These are phyloP conservation scores for Drosophila melanogaster DNA, from an alignment of 1,140 invertebrate genomes.

Conservation along the genomic window DNA sequence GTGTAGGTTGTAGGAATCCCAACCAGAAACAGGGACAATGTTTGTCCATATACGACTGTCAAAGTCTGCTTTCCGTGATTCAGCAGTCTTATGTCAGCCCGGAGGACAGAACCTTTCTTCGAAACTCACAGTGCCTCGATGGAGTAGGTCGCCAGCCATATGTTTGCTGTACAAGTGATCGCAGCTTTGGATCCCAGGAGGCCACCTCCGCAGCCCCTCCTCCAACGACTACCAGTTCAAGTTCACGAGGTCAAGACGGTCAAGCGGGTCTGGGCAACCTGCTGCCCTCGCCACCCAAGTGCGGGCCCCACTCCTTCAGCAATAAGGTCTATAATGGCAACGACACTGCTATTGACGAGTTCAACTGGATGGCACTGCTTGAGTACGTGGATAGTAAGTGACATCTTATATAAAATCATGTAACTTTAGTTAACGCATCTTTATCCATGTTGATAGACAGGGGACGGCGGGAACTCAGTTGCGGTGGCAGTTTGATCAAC, in stretches of 20 bases:
- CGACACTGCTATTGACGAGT: conserved; percentile 85
- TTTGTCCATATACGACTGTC: conserved; percentile 74
- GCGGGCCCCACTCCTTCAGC: conserved; percentile 59
- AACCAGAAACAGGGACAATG: conserved; percentile 63
- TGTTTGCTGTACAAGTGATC: conserved; percentile 74
- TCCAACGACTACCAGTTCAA: conserved; percentile 16
- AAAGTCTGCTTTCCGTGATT: conserved; percentile 49
- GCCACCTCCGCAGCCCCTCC: conserved; percentile 9
- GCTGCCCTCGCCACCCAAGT: conserved; percentile 62
- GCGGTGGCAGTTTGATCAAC: conserved; percentile 87
- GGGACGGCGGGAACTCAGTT: conserved; percentile 84
- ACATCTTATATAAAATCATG: not conserved
- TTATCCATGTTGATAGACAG: conserved; percentile 28
- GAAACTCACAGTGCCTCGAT: conserved; percentile 58
- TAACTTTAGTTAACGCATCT: not conserved
- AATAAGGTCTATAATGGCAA: conserved; percentile 79
- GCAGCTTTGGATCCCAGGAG: not conserved
- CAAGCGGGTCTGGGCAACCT: conserved; percentile 25
- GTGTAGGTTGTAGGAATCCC: conserved; percentile 65
- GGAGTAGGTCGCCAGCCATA: conserved; percentile 57
- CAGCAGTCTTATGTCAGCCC: conserved; percentile 14
- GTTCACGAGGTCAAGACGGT: conserved; percentile 13
- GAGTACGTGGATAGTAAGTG: conserved; percentile 85
- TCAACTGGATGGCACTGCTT: conserved; percentile 87
- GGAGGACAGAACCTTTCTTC: conserved; percentile 55